Evolutionary conservation across 2,113 vertebrate genomes (phyloP).

Genomic region (Pterophyllum scalare): DNA sequence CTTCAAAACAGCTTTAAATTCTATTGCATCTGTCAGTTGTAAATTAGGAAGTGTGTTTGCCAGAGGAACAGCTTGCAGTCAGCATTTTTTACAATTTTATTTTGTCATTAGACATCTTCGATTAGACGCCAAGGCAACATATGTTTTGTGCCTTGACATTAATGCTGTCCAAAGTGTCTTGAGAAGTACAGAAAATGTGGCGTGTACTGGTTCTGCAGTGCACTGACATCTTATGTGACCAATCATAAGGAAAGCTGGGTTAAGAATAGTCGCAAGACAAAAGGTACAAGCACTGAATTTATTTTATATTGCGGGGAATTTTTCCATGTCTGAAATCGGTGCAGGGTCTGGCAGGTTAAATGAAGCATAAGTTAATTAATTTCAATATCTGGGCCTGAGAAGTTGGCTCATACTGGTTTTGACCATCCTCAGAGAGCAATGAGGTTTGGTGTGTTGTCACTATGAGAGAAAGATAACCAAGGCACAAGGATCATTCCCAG

Average conservation of each 20-base stretch:
- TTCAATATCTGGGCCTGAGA: slow-evolving; percentile 6
- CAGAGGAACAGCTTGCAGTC: slow-evolving; percentile 14
- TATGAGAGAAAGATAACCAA: slow-evolving; percentile 2
- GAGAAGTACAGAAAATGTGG: slow-evolving; percentile 12
- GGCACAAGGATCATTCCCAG: neutral
- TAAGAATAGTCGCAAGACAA: neutral
- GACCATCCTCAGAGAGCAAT: neutral
- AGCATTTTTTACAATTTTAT: slow-evolving; percentile 40
- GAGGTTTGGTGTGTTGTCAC: neutral
- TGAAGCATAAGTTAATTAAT: slow-evolving; percentile 15
- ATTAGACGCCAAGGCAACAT: slow-evolving; percentile 25
- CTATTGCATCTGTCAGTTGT: slow-evolving; percentile 17
- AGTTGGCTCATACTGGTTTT: slow-evolving; percentile 8
- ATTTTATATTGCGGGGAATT: neutral
- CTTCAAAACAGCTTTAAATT: slow-evolving; percentile 35
- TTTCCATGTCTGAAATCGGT: neutral
- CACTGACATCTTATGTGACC: neutral
- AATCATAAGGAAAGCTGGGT: neutral
- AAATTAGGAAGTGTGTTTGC: neutral
- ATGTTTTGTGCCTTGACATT: slow-evolving; percentile 12
- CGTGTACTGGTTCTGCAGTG: neutral
- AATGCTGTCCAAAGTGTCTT: slow-evolving; percentile 5
- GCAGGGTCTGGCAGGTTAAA: slow-evolving; percentile 4
- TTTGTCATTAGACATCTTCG: slow-evolving; percentile 25
- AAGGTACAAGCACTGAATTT: neutral